Evolutionary conservation across 2,888 invertebrate genomes (phyloP).

Genomic region (Conops quadrifasciatus): DNA sequence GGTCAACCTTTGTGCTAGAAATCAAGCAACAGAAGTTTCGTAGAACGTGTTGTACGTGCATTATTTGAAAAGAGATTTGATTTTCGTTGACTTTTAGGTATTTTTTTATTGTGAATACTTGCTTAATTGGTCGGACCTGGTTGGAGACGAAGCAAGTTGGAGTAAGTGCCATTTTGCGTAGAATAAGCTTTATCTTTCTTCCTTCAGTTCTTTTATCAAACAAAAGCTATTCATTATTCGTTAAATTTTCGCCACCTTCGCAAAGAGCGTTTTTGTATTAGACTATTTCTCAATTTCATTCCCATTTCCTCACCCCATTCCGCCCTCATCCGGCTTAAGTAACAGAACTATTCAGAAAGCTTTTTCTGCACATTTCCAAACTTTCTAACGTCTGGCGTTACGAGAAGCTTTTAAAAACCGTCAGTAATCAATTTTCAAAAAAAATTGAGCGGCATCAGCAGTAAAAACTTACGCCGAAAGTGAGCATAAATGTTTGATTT

Average conservation of each 20-base stretch:
- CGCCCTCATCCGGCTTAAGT: not conserved
- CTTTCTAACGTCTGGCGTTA: not conserved
- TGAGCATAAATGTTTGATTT: slow-evolving; percentile 55
- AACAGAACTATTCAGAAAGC: not conserved
- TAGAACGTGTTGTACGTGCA: slow-evolving; percentile 15
- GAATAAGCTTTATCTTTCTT: too few species aligned
- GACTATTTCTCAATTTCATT: not conserved
- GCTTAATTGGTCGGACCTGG: not conserved
- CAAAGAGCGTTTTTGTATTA: not conserved
- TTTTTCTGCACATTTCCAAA: not conserved
- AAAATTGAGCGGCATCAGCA: slow-evolving; percentile 4
- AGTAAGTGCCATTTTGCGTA: too few species aligned
- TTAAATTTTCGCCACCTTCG: not conserved
- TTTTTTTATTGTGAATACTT: not conserved
- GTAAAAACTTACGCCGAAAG: slow-evolving; percentile 40
- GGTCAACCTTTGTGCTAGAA: not conserved
- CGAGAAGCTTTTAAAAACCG: not conserved
- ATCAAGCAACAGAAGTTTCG: not conserved
- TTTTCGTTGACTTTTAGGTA: not conserved
- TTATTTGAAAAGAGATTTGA: not conserved
- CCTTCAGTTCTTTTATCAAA: too few species aligned
- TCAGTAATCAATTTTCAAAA: slow-evolving; percentile 32
- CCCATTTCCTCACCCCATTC: not conserved
- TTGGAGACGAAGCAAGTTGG: slow-evolving; percentile 3
- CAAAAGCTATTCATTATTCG: too few species aligned